phyloP scores from a whole-genome alignment of 2,113 vertebrate genomes.

The Archocentrus centrarchus region DNA sequence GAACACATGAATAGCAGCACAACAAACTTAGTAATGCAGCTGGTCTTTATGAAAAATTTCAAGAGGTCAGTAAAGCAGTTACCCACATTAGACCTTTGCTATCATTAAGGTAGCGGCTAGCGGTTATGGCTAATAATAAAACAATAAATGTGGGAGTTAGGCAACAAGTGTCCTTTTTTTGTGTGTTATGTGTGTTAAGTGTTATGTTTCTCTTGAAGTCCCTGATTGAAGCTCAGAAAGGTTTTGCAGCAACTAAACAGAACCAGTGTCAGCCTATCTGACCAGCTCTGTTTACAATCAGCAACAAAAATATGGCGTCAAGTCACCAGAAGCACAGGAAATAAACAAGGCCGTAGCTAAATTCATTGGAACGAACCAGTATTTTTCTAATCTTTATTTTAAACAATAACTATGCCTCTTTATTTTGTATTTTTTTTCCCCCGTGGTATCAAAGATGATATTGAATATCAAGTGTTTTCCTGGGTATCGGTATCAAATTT shows the following conservation, averaged over 20 bases:
- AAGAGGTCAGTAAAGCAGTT: neutral
- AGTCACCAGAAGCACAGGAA: neutral
- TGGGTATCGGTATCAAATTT: neutral
- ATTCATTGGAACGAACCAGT: neutral
- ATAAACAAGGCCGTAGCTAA: neutral
- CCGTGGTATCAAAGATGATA: neutral
- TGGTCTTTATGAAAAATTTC: neutral
- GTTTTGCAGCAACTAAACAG: neutral
- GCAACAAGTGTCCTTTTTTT: too few relatives aligned
- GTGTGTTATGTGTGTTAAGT: neutral
- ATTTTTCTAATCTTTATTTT: neutral
- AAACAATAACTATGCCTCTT: neutral
- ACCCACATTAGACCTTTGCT: too few relatives aligned
- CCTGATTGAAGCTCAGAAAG: neutral
- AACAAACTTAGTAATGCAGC: neutral
- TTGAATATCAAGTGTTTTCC: neutral
- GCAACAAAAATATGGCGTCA: too few relatives aligned
- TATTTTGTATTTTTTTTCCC: accelerated
- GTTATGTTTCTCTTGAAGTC: neutral
- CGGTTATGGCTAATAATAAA: too few relatives aligned
- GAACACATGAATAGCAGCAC: neutral
- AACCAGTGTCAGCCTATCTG: too few relatives aligned
- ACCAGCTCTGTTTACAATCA: too few relatives aligned
- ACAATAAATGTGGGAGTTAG: too few relatives aligned
- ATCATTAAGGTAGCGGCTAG: too few relatives aligned